Evolutionary conservation across 2,797 vertebrate species (phyloP), one percentile per base, ranked within the genome.

Genomic region (Poeciliopsis infans): DNA sequence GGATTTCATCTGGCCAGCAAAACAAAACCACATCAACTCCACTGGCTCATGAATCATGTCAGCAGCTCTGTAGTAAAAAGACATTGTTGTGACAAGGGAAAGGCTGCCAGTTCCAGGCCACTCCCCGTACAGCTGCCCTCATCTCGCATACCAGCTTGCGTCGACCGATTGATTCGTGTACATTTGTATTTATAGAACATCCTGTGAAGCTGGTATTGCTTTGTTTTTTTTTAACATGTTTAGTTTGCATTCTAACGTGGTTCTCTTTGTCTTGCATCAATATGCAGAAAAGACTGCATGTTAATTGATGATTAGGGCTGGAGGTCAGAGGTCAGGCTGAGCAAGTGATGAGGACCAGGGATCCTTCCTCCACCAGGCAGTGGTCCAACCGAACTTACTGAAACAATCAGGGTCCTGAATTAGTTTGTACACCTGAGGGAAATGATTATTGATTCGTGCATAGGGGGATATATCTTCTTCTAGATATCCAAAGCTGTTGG

Each of bases 1-100:
- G 90, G 92, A 92, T 94, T 93, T 93, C 83, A 91, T 93, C 86
- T 93, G 91, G 84, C 88, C 83, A 8, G 77, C 78, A 73, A 87
- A 85, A 79, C 85, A 84, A 79, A 82, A 89, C 91, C 89, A 90
- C 91, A 92, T 91, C 92, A 91, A 85, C 85, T 79, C 84, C 82
- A 85, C 82, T 66, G 84, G 86, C 86, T 90, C 90, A 84, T 93
- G 90, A 93, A 93, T 93, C 90, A 91, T 91, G 91, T 92, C 91
- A 88, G 82, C 85, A 72, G 84, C 88, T 83, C 86, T 57, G 83
- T 77, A 82, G 85, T 91, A 81, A 89, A 90, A 87, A 86, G 85
- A 91, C 84, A 89, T 86, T 92, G 86, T 90, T 93, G 85, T 91
- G 88, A 93, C 88, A 87, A 81, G 85, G 80, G 83, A 89, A 82